Base-by-base conservation (phyloP, 2,113 vertebrate species). In the Semnopithecus entellus region DNA sequence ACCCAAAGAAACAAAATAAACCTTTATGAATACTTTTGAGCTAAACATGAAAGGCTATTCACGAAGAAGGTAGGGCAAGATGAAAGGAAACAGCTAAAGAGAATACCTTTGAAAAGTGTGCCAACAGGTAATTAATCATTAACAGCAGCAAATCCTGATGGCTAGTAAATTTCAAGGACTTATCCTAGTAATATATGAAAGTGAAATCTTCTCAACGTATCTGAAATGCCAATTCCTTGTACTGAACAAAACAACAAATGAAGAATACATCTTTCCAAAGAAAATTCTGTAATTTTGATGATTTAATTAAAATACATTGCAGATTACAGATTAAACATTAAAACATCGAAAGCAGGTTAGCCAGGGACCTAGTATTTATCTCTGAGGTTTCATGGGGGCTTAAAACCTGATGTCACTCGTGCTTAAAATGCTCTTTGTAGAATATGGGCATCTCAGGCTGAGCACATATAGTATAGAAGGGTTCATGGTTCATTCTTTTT, bases 71-170 rank as follows among this genome's bases (percentile, higher is more conserved):
- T 40, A 90, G 38, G 7, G 32, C 8, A 97, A 85, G 96, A 98
- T 97, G 95, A 97, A 97, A 98, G 95, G 95, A 45, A 96, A 66
- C 43, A 95, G 66, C 32, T 93, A 90, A 75, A 76, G 48, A 96
- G 59, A 85, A 92, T 0, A 4, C 38, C 59, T 97, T 92, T 97
- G 97, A 97, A 97, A 97, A 97, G 89, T 4, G 76, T 97, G 88
- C 92, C 95, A 97, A 96, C 59, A 97, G 93, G 95, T 98, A 97
- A 98, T 98, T 96, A 94, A 96, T 95, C 68, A 97, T 17, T 91
- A 78, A 96, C 61, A 95, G 88, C 57, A 81, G 35, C 78, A 59
- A 97, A 94, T 95, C 50, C 92, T 96, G 76, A 96, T 89, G 43
- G 48, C 59, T 93, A 91, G 91, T 95, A 70, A 94, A 43, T 96